Evolutionary conservation across 2,797 vertebrate genomes (phyloP).

Genomic region (Euthynnus affinis): DNA sequence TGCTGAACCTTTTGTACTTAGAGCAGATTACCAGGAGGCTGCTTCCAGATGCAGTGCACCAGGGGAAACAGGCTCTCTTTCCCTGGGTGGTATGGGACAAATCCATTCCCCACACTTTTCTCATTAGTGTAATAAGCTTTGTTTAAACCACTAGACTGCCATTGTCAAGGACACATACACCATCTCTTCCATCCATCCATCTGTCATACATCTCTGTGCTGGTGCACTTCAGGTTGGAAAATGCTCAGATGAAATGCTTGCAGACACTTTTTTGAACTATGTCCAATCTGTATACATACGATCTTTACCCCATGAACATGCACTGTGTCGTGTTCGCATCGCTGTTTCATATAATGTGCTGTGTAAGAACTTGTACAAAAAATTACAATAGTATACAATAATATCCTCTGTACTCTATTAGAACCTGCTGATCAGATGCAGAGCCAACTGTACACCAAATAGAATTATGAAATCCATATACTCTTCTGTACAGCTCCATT

Average conservation of each 20-base stretch:
- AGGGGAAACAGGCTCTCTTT: conserved; percentile 70
- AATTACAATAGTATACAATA: conserved; percentile 1
- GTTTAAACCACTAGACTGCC: conserved; percentile 76
- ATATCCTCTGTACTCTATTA: conserved; percentile 1
- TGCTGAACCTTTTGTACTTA: conserved; percentile 84
- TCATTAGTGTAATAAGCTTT: conserved; percentile 85
- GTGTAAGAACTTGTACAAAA: not conserved
- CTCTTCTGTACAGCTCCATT: not conserved
- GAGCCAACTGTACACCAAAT: not conserved
- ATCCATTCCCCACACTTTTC: conserved; percentile 84
- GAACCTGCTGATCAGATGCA: conserved; percentile 15
- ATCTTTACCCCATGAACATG: not conserved
- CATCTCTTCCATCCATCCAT: conserved; percentile 58
- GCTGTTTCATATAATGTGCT: not conserved
- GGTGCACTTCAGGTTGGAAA: conserved; percentile 29
- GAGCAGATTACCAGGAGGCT: conserved; percentile 84
- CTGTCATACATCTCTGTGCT: conserved; percentile 45
- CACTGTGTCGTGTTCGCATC: not conserved
- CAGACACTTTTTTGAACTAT: not conserved
- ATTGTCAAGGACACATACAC: conserved; percentile 78
- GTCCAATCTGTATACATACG: not conserved
- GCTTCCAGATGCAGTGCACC: conserved; percentile 83
- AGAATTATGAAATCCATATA: not conserved
- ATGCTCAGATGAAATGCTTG: not conserved
- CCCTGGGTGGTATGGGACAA: conserved; percentile 83